Conservation (phyloP, 2,113 vertebrate genomes). For the Heloderma charlesbogerti region DNA sequence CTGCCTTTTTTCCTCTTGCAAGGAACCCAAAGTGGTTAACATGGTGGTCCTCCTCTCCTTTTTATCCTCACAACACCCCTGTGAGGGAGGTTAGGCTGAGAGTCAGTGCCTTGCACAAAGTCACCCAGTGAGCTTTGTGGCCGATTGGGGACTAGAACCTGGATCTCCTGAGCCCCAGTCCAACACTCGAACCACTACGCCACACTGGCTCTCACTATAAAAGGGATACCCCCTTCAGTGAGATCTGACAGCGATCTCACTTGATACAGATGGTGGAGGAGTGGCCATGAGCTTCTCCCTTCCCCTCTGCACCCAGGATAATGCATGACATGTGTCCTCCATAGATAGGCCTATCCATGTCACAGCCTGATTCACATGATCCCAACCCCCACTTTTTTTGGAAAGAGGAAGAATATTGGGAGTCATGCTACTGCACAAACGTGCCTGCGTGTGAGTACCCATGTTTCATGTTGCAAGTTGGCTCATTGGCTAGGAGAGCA, state of each 20-base stretch:
- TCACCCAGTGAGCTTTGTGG: too few relatives aligned
- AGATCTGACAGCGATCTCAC: background rate
- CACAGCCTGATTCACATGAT: background rate
- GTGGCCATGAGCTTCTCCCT: background rate
- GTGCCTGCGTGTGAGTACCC: background rate
- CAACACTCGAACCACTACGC: too few relatives aligned
- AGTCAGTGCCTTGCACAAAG: too few relatives aligned
- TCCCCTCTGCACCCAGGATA: background rate
- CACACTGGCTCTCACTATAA: background rate
- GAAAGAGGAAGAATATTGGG: too few relatives aligned
- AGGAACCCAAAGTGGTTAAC: too few relatives aligned
- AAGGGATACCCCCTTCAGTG: background rate
- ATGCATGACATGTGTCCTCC: background rate
- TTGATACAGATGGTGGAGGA: background rate
- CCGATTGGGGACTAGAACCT: too few relatives aligned
- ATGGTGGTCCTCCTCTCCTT: too few relatives aligned
- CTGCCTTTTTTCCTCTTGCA: background rate
- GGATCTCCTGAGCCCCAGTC: too few relatives aligned
- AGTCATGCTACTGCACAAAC: background rate
- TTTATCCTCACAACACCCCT: too few relatives aligned
- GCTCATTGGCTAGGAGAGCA: background rate
- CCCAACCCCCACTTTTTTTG: too few relatives aligned
- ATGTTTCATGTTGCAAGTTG: background rate
- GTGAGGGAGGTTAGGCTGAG: too few relatives aligned
- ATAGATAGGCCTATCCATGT: background rate